Conservation (phyloP, 2,797 vertebrate species). For the Sebastes kiyomatsui region DNA sequence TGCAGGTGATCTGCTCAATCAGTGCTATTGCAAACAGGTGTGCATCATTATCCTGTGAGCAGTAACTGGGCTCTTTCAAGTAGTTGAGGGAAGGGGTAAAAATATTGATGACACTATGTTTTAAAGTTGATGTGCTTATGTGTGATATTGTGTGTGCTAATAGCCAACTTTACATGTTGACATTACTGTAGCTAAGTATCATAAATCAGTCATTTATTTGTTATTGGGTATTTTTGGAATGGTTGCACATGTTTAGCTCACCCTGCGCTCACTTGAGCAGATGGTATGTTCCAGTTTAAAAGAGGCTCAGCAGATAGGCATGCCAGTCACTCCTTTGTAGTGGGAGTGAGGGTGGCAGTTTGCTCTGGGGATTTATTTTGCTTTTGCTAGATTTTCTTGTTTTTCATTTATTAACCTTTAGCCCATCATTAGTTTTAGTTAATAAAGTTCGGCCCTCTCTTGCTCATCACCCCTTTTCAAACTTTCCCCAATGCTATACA, state of each 20-base stretch:
- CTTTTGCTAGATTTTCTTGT: neutral
- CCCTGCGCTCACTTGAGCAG: neutral
- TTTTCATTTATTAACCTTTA: neutral
- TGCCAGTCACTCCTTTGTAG: neutral
- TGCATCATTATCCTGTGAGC: neutral
- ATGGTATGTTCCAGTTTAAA: constrained; percentile 2
- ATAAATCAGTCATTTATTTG: neutral
- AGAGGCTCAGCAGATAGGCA: neutral
- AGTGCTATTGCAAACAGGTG: neutral
- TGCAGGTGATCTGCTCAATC: neutral
- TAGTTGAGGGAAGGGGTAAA: neutral
- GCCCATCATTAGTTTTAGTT: neutral
- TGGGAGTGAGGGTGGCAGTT: neutral
- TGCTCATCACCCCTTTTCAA: neutral
- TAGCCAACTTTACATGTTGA: neutral
- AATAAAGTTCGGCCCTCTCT: neutral
- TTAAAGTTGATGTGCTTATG: neutral
- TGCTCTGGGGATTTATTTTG: neutral
- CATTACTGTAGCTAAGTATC: neutral
- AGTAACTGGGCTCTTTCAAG: neutral
- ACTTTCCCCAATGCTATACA: neutral
- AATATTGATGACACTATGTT: neutral
- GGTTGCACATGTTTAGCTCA: neutral
- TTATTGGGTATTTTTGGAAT: neutral
- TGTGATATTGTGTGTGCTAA: neutral